phyloP scores from a whole-genome alignment of 1,140 invertebrate species.

The Ctenoplectra terminalis region DNA sequence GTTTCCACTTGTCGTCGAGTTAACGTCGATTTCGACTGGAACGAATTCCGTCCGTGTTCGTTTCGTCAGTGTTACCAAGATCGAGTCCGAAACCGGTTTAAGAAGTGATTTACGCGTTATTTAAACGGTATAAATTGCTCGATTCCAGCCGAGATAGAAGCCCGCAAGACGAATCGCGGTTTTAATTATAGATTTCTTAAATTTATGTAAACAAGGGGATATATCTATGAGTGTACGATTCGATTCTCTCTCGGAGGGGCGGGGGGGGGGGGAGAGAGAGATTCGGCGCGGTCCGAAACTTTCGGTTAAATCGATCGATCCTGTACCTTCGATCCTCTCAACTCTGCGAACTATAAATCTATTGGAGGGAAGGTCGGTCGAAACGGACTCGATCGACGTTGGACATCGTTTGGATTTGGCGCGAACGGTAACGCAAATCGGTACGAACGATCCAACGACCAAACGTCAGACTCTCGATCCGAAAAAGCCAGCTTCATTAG shows the following conservation, averaged over 20 bases:
- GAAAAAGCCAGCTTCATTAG: conserved; percentile 59
- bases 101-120: conserved; percentile 58
- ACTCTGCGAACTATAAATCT: conserved; percentile 34
- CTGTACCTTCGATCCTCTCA: not conserved
- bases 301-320: conserved; percentile 20
- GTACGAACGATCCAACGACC: conserved; percentile 37
- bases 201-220: conserved; percentile 43
- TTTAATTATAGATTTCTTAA: conserved; percentile 47
- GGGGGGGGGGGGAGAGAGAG: not conserved
- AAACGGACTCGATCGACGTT: conserved; percentile 13
- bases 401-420: conserved; percentile 28
- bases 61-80: conserved; percentile 39
- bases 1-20: conserved; percentile 1
- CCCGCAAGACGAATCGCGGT: conserved; percentile 42
- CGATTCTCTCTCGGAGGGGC: not conserved
- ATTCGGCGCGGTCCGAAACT: not conserved
- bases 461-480: not conserved
- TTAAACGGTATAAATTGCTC: conserved; percentile 44
- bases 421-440: conserved; percentile 29
- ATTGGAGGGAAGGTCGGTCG: not conserved
- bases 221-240: not conserved
- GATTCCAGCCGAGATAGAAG: conserved; percentile 36
- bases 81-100: conserved; percentile 56
- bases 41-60: conserved; percentile 23
- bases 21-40: conserved; percentile 25